Base-by-base conservation (phyloP, 1,140 invertebrate species). In the Seison nebaliae region DNA sequence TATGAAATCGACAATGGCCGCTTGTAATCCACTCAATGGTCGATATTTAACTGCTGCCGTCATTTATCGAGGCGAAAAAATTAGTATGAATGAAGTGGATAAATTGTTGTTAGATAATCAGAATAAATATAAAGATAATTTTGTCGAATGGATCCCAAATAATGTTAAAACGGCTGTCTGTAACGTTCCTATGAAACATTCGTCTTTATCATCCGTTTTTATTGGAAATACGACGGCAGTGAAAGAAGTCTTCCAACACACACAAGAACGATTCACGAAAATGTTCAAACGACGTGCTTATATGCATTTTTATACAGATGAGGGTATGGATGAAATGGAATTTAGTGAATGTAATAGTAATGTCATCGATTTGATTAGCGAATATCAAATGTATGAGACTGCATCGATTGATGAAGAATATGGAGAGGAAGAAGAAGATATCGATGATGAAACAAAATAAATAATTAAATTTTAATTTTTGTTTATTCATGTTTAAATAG, bases 331-430 rank as follows among this genome's bases (percentile, higher is more conserved):
- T 48, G 71, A 75, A 51, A 70, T 70, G 65, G 71, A n/a, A n/a
- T n/a, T n/a, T n/a, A n/a, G n/a, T n/a, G n/a, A n/a, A n/a, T n/a
- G n/a, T n/a, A n/a, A n/a, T n/a, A n/a, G n/a, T n/a, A n/a, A n/a
- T n/a, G n/a, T n/a, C n/a, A n/a, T n/a, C n/a, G n/a, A n/a, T 46
- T 50, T 75, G 47, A 75, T 79, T 66, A 73, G 74, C 42, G 74
- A 78, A 51, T 79, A 79, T 53, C 76, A 78, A 50, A 75, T 79
- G 54, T 80, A 79, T 55, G 74, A 76, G 17, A 33, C 26, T n/a
- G 39, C 39, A 28, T 8, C 12, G 9, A 26, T 26, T 26, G 24
- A 26, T 26, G 20, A 31, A n/a, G 28, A 12, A 17, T 23, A 28
- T 30, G 28, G 17, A 15, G 28, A 30, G 12, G 28, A 30, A 14